A percentile compares a stretch with the other conserved stretches of the same genome.
phyloP scores from a whole-genome alignment of 1,140 invertebrate genomes.

The Papilio dardanus region DNA sequence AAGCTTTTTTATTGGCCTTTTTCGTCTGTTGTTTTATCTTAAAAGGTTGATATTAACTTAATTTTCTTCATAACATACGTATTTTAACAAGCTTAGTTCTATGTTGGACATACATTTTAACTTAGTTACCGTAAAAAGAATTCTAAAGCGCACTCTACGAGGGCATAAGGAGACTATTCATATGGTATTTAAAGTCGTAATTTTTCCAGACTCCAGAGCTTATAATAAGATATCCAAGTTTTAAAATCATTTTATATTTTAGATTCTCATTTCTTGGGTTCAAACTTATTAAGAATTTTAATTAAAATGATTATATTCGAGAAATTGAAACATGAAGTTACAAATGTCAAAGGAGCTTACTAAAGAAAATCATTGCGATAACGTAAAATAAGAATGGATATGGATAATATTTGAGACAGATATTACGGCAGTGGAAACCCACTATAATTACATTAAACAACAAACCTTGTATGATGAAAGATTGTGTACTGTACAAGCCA shows the following conservation, averaged over 20 bases:
- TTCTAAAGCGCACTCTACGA: background rate
- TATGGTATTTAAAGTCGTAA: slow-evolving; percentile 14
- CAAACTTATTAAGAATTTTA: background rate
- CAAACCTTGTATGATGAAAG: slow-evolving; percentile 39
- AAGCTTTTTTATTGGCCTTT: background rate
- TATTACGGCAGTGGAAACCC: background rate
- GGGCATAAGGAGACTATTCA: slow-evolving; percentile 17
- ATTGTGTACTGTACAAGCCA: slow-evolving; percentile 92
- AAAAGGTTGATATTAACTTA: background rate
- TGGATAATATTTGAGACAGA: background rate
- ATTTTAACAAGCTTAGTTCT: background rate
- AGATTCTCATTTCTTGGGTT: background rate
- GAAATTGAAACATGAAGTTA: background rate
- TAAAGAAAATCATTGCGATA: background rate
- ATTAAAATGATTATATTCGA: background rate
- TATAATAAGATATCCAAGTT: background rate
- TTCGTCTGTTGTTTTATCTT: too few species aligned
- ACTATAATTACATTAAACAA: background rate
- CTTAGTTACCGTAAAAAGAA: slow-evolving; percentile 17
- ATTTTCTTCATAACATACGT: background rate
- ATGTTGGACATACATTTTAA: slow-evolving; percentile 6
- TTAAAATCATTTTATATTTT: background rate
- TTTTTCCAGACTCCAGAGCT: background rate
- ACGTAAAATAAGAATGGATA: background rate
- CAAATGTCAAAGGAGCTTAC: too few species aligned